phyloP scores from a whole-genome alignment of 2,888 invertebrate genomes.

The Cotesia congregata region DNA sequence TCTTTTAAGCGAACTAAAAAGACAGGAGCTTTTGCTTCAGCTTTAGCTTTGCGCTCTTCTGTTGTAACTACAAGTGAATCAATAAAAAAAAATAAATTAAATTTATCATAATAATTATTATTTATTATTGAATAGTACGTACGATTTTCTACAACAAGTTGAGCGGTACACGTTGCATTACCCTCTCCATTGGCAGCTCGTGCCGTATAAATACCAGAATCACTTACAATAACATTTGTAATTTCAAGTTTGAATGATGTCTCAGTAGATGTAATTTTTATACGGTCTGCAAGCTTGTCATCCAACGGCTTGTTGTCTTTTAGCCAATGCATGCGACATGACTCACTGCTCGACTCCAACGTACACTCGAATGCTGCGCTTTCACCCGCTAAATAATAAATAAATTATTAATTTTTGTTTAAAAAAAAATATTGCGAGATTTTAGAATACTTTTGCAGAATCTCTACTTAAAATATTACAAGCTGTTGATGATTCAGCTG shows the following conservation, averaged over 20 bases:
- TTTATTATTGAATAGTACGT: constrained; percentile 67
- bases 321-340: constrained; percentile 81
- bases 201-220: constrained; percentile 92
- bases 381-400: constrained; percentile 79
- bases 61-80: constrained; percentile 74
- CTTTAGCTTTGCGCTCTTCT: constrained; percentile 80
- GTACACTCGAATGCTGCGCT: constrained; percentile 86
- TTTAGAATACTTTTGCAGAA: neutral
- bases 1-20: constrained; percentile 90
- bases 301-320: constrained; percentile 89
- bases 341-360: constrained; percentile 75
- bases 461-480: neutral
- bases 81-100: constrained; percentile 15
- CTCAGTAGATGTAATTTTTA: constrained; percentile 75
- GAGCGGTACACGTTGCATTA: constrained; percentile 87
- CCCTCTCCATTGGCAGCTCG: constrained; percentile 87
- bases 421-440: neutral
- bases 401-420: constrained; percentile 38
- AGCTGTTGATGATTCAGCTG: no score
- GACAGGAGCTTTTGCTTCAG: constrained; percentile 82
- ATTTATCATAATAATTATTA: constrained; percentile 12
- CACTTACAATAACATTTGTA: constrained; percentile 81
- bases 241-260: constrained; percentile 80
- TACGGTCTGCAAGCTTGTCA: constrained; percentile 82
- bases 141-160: constrained; percentile 89